Base-by-base conservation (phyloP, 2,113 vertebrate genomes). In the Mirza zaza region DNA sequence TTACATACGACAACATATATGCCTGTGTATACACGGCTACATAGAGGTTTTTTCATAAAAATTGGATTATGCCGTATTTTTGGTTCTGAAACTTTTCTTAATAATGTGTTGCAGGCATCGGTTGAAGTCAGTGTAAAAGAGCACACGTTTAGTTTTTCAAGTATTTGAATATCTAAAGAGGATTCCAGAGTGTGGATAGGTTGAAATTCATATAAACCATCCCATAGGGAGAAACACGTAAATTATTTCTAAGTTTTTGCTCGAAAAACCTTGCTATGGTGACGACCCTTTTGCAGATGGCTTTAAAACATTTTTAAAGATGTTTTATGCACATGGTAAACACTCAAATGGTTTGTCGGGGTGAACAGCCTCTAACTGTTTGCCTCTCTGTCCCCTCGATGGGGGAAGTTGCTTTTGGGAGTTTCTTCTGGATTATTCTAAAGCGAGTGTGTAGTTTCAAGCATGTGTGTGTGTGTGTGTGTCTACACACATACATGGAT, bases 341-440 rank as follows among this genome's bases (percentile, higher is more conserved):
- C 18, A 6, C 45, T 34, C 6, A 75, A 23, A 36, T 55, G 8
- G 32, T 20, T 77, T 71, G 48, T 67, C 36, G 36, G 25, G 21
- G 18, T 32, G n/a, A 10, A 32, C 8, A 25, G 7, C 70, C 11
- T 81, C 27, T 18, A 6, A 18, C 65, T 5, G 1, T 29, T 57
- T 9, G 75, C 87, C n/a, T 87, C 70, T 48, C 0, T 2, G 70
- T 18, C 15, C 14, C 68, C 34, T 14, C 3, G 23, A 34, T 5
- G 17, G 27, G 23, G 45, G 17, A 65, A 83, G 61, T 29, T 14
- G 23, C 4, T 17, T 15, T 27, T 17, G 71, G 6, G 18, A 68
- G 6, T 59, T 73, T 52, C n/a, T 59, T 71, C 25, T 42, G 68
- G 88, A 87, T 45, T 90, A 68, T 79, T 90, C 83, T 80, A 87